Conservation (phyloP, 2,888 invertebrate species). For the Osmoderma eremita region DNA sequence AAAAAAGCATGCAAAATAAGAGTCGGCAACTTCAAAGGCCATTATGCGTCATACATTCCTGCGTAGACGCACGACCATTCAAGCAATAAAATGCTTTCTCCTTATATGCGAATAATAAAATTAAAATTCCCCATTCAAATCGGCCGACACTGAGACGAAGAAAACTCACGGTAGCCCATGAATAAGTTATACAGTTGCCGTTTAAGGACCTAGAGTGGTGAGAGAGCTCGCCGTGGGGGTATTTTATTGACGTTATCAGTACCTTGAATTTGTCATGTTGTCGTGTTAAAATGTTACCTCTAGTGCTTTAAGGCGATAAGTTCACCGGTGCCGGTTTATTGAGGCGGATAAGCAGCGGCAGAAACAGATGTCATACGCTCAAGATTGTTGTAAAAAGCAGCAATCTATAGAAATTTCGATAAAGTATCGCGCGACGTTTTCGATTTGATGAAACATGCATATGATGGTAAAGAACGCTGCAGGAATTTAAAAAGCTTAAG, state of each 20-base stretch:
- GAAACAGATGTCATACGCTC: too few relatives aligned
- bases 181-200: constrained; percentile 32
- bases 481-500: too few relatives aligned
- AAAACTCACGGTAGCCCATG: constrained; percentile 22
- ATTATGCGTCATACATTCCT: not conserved
- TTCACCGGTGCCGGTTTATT: not conserved
- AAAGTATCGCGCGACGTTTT: too few relatives aligned
- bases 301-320: not conserved
- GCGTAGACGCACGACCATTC: not conserved
- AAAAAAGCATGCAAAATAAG: too few relatives aligned
- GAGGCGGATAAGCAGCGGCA: too few relatives aligned
- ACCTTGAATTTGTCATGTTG: constrained; percentile 34
- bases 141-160: not conserved
- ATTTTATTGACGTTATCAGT: constrained; percentile 23
- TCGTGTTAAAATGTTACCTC: constrained; percentile 25
- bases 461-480: too few relatives aligned
- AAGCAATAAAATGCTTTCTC: constrained; percentile 21
- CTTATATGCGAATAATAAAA: constrained; percentile 31
- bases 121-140: constrained; percentile 32
- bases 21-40: too few relatives aligned
- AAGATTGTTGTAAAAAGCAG: too few relatives aligned
- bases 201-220: not conserved
- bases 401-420: too few relatives aligned
- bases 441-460: too few relatives aligned
- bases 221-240: not conserved